phyloP scores from a whole-genome alignment of 2,888 invertebrate genomes.

The Phasia obesa region DNA sequence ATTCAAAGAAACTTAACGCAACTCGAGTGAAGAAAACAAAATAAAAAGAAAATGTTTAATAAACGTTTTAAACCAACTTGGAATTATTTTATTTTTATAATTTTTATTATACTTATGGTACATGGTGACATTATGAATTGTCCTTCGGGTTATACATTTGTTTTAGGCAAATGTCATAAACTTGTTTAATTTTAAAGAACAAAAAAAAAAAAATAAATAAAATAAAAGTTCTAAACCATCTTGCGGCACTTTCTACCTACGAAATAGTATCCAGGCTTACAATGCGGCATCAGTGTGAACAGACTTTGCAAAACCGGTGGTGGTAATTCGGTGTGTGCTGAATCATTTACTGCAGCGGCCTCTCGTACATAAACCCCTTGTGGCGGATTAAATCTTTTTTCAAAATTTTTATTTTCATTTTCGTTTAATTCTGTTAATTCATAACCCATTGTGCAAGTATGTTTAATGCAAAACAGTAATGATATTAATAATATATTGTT shows the following conservation, averaged over 20 bases:
- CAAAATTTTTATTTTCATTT: neutral
- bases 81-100: slow-evolving; percentile 32
- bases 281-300: slow-evolving; percentile 52
- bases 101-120: slow-evolving; percentile 36
- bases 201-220: neutral
- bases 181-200: slow-evolving; percentile 62
- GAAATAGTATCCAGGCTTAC: slow-evolving; percentile 63
- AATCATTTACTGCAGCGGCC: neutral
- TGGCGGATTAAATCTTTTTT: neutral
- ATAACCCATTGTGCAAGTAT: neutral
- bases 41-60: slow-evolving; percentile 40
- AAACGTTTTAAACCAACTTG: slow-evolving; percentile 10
- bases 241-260: slow-evolving; percentile 64
- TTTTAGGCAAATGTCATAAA: slow-evolving; percentile 71
- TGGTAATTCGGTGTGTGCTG: neutral
- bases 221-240: slow-evolving; percentile 55
- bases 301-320: slow-evolving; percentile 59
- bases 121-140: slow-evolving; percentile 65
- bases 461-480: neutral
- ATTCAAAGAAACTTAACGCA: neutral
- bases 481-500: slow-evolving; percentile 14
- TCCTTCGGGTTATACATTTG: slow-evolving; percentile 60
- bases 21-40: neutral
- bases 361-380: too few relatives aligned
- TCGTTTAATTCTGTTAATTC: neutral